Evolutionary conservation across 2,888 invertebrate species (phyloP), one percentile per base, ranked within the genome.

Genomic region (Frankliniella intonsa): DNA sequence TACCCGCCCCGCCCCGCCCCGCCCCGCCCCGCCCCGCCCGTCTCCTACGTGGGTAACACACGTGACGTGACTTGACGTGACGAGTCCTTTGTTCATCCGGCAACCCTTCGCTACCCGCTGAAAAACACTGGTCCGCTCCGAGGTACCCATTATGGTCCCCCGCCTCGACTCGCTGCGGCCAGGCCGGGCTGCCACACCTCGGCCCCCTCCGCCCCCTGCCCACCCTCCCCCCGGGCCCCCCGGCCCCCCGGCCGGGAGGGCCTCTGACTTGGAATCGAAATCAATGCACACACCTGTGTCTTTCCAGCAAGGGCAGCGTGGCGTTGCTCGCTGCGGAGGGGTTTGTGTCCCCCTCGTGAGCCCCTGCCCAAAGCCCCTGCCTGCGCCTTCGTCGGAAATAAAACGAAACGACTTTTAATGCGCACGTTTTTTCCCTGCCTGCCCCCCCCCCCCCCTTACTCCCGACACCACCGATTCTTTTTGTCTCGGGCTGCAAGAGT

Each of bases 11-110:
- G 55, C 55, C 55, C 0, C 55, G 55, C 55, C 55, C 12, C 55
- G 11, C 55, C 8, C 14, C 55, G 55, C 8, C 55, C 55, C 55
- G 55, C 8, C 55, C 3, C 55, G 55, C 55, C 17, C 55, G 14
- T 55, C 55, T 55, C 10, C 19, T 19, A 55, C 55, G n/a, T n/a
- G n/a, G n/a, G n/a, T n/a, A n/a, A 55, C 22, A 69, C 22, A 69
- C 69, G 69, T 76, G 69, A 76, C 69, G 69, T 76, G 69, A 76
- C 69, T 76, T 76, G 69, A 76, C 69, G 69, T 76, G 69, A 76
- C 69, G n/a, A 76, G 69, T 76, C 69, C 25, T 76, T 76, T 76
- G 69, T 76, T 76, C 69, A n/a, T 62, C 69, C 69, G 25, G 69
- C 25, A 76, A 25, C 69, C 69, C 69, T 22, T 12, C 25, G 69